Base-by-base conservation (phyloP, 2,797 vertebrate species). In the Trachurus trachurus region DNA sequence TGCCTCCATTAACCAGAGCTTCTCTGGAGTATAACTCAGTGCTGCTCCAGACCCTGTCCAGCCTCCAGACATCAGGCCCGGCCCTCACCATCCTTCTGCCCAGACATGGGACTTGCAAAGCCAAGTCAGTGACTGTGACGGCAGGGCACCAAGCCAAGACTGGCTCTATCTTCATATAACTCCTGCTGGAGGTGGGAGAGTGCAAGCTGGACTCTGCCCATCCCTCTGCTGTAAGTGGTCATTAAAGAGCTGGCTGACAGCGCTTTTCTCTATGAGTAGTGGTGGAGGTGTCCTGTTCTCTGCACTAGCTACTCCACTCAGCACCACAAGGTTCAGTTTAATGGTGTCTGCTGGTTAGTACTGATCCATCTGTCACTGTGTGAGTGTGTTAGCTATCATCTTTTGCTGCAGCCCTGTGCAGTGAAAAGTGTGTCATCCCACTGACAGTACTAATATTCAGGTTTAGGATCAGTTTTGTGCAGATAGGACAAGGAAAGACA, bases 221-320 rank as follows among this genome's bases (percentile, higher is more conserved):
- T 92, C 87, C 88, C 85, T 93, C 88, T 90, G 91, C 79, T 89
- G 88, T 92, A 94, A 88, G 92, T 92, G 91, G 87, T 94, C 91
- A 93, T 95, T 95, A 95, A 93, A 91, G 87, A 85, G 81, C 62
- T 63, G 80, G 76, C 83, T 91, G 89, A 93, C 93, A 92, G 92
- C 40, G 86, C 81, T 84, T 78, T 90, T 73, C 75, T 85, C 86
- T 85, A 84, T 88, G 90, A 92, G 86, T 79, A 81, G 87, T 84
- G 79, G 84, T 88, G 81, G 88, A 88, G 88, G 81, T 92, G 91
- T 91, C 88, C 82, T 89, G 84, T 83, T 90, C 88, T 26, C 87
- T 82, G 84, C 74, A 85, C 84, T 78, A 71, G 79, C 86, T 90
- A 85, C 84, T 89, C 78, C 84, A 89, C 88, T 91, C 83, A 76